These are phyloP conservation scores for Apogon talboti DNA, from an alignment of 2,797 vertebrate genomes.

Conservation along the genomic window DNA sequence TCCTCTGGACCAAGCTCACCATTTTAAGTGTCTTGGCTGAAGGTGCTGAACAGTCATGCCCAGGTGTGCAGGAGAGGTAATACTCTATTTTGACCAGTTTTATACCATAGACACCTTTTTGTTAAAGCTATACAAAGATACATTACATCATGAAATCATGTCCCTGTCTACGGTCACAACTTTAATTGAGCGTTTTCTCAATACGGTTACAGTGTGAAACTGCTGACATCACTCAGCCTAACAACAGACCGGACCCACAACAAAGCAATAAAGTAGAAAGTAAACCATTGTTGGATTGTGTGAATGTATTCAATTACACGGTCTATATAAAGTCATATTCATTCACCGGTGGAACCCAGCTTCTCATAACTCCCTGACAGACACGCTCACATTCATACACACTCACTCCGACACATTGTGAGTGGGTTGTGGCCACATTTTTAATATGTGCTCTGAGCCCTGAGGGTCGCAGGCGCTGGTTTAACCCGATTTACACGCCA, in stretches of 20 bases:
- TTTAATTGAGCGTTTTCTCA: background rate
- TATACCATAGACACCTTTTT: background rate
- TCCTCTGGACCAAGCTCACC: too few species aligned
- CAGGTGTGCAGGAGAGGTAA: background rate
- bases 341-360: constrained; percentile 31
- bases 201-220: background rate
- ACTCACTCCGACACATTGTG: constrained; percentile 47
- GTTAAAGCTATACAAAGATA: background rate
- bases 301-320: constrained; percentile 58
- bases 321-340: constrained; percentile 54
- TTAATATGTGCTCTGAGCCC: constrained; percentile 79
- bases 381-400: constrained; percentile 24
- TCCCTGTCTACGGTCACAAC: background rate
- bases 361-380: constrained; percentile 53
- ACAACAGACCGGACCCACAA: constrained; percentile 14
- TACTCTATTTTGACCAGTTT: background rate
- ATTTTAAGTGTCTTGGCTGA: too few species aligned
- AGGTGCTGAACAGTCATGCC: background rate
- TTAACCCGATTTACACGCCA: constrained; percentile 82
- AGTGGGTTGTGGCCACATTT: constrained; percentile 71
- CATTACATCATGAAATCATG: background rate
- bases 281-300: constrained; percentile 38
- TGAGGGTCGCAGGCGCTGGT: constrained; percentile 76
- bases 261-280: constrained; percentile 32
- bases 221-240: background rate